Percentiles rank a stretch among this genome's conserved stretches.
These are phyloP conservation scores for Oscheius sp. DNA, from an alignment of 2,888 invertebrate genomes.

Conservation along the genomic window DNA sequence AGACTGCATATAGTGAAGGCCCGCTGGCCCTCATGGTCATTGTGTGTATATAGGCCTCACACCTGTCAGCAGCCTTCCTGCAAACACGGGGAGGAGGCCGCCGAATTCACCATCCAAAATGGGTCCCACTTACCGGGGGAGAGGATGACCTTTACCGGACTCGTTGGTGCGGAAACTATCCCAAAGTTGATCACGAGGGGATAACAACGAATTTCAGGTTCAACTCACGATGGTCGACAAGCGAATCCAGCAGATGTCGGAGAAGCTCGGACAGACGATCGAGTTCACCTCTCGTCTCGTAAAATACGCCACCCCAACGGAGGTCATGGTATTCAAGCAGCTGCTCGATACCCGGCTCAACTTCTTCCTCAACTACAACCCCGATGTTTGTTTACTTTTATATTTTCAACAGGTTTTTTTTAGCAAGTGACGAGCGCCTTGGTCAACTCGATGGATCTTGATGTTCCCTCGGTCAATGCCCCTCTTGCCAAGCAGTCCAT, in stretches of 20 bases:
- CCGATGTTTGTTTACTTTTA: conserved; percentile 84
- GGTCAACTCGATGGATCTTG: conserved; percentile 50
- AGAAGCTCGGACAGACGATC: conserved; percentile 81
- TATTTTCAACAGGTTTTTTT: not conserved
- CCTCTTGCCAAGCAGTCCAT: conserved; percentile 40
- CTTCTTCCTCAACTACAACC: conserved; percentile 77
- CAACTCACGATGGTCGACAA: conserved; percentile 87
- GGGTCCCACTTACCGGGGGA: not conserved
- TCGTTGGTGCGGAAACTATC: conserved; percentile 14
- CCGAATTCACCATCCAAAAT: conserved; percentile 11
- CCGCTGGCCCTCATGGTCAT: conserved; percentile 15
- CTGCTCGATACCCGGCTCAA: conserved; percentile 90
- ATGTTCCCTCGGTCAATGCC: conserved; percentile 42
- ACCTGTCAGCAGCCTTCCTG: conserved; percentile 25
- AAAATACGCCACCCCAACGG: conserved; percentile 86
- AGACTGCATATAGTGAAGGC: not conserved
- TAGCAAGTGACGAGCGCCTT: conserved; percentile 38
- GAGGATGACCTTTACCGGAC: conserved; percentile 12
- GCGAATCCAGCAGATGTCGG: conserved; percentile 91
- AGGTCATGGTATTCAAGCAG: conserved; percentile 87
- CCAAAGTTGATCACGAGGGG: not conserved
- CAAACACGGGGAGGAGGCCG: not conserved
- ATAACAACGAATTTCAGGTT: conserved; percentile 75
- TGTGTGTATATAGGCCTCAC: conserved; percentile 28
- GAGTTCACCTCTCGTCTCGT: conserved; percentile 92